Evolutionary conservation across 2,113 vertebrate species (phyloP).

Genomic region (Xiphias gladius): DNA sequence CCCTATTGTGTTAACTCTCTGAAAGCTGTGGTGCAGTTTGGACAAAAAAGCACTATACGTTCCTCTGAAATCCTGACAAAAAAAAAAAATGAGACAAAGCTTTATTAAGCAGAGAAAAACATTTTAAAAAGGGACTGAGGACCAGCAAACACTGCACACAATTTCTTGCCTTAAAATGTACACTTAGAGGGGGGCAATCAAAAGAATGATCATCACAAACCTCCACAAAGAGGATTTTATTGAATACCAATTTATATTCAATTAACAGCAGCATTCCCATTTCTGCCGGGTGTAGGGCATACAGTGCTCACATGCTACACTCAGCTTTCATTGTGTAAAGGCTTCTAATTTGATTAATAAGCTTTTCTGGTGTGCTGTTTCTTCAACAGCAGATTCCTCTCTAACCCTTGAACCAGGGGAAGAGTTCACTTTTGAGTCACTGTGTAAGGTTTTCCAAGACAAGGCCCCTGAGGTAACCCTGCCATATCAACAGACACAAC

Average conservation of each 20-base stretch:
- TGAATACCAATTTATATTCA: constrained; percentile 48
- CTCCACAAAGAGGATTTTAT: constrained; percentile 37
- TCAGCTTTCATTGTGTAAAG: constrained; percentile 23
- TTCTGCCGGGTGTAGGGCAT: constrained; percentile 7
- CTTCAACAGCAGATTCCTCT: constrained; percentile 27
- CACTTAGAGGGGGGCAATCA: constrained; percentile 7
- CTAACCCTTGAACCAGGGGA: constrained; percentile 40
- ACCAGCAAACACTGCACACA: not conserved
- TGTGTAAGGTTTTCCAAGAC: constrained; percentile 54
- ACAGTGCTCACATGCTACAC: constrained; percentile 6
- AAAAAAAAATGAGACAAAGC: not conserved
- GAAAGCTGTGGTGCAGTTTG: not conserved
- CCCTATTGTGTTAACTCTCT: not conserved
- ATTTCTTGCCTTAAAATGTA: constrained; percentile 26
- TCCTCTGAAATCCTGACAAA: not conserved
- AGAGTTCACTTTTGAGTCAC: constrained; percentile 44
- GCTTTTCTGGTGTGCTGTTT: constrained; percentile 10
- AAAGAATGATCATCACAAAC: constrained; percentile 47
- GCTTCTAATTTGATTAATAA: constrained; percentile 51
- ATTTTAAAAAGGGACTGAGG: not conserved
- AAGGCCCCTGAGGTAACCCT: constrained; percentile 47
- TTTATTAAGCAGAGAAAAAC: not conserved
- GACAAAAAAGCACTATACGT: not conserved
- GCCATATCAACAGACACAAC: constrained; percentile 58
- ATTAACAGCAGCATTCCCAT: constrained; percentile 18